A percentile compares a stretch with the other conserved stretches of the same genome.
phyloP scores from a whole-genome alignment of 2,113 vertebrate species.

The Halichoeres trimaculatus region DNA sequence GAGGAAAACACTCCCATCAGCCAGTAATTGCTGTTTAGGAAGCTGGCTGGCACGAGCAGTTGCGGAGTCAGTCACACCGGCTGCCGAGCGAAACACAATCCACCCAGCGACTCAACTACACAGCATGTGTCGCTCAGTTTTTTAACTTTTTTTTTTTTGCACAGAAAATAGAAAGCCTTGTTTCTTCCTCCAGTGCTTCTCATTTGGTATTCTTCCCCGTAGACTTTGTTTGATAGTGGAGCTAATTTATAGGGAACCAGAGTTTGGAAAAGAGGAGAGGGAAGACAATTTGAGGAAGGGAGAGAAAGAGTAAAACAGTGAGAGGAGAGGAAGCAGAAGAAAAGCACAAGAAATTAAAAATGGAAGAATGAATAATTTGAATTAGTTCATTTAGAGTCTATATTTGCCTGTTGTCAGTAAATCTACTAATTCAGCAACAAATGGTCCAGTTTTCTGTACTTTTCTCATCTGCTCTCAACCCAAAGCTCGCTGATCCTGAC shows the following conservation, averaged over 20 bases:
- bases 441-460: neutral
- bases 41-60: constrained; percentile 63
- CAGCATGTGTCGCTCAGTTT: constrained; percentile 55
- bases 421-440: constrained; percentile 15
- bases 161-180: constrained; percentile 26
- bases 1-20: constrained; percentile 80
- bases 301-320: constrained; percentile 14
- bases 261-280: constrained; percentile 4
- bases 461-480: neutral
- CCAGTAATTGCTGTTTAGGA: constrained; percentile 79
- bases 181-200: constrained; percentile 24
- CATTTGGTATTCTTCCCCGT: constrained; percentile 48
- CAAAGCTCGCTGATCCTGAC: neutral
- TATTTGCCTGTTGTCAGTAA: neutral
- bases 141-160: constrained; percentile 8
- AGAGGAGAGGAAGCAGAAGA: neutral
- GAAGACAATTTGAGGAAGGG: constrained; percentile 7
- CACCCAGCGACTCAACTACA: constrained; percentile 45
- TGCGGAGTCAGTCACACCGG: constrained; percentile 47
- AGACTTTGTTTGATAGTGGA: constrained; percentile 43
- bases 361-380: too few relatives aligned
- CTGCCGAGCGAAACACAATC: constrained; percentile 59
- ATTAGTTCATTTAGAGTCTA: too few relatives aligned
- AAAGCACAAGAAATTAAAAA: neutral
- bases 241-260: constrained; percentile 53